Conservation (phyloP, 2,797 vertebrate genomes). For the Clarias pachynema region DNA sequence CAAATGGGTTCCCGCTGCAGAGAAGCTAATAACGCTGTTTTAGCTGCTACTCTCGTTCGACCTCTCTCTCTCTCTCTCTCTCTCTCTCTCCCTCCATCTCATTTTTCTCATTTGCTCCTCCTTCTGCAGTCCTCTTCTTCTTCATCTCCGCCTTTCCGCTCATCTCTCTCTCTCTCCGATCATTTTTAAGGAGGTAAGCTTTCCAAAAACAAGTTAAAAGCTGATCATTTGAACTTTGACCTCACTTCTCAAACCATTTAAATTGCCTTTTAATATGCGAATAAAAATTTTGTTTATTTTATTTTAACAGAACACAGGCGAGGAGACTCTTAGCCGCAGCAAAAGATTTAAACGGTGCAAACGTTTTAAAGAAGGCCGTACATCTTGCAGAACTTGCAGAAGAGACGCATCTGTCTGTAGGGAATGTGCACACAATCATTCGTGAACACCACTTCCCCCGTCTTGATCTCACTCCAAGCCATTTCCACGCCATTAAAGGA, state of each 20-base stretch:
- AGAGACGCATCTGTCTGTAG: too few species aligned
- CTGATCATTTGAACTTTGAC: not conserved
- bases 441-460: too few species aligned
- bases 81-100: constrained; percentile 33
- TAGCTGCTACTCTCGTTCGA: constrained; percentile 60
- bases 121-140: not conserved
- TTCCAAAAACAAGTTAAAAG: not conserved
- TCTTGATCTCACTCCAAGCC: too few species aligned
- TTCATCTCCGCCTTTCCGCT: constrained; percentile 8
- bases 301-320: too few species aligned
- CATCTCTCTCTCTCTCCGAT: constrained; percentile 10
- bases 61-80: constrained; percentile 29
- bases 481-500: too few species aligned
- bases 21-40: constrained; percentile 90
- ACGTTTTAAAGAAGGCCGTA: too few species aligned
- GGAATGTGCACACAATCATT: too few species aligned
- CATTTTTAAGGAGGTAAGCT: constrained; percentile 79
- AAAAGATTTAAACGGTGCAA: too few species aligned
- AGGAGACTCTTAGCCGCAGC: too few species aligned
- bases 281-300: not conserved
- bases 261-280: not conserved
- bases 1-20: constrained; percentile 98
- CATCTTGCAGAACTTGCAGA: too few species aligned
- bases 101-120: constrained; percentile 50
- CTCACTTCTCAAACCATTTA: not conserved